Evolutionary conservation across 2,113 vertebrate species (phyloP), one percentile per base, ranked within the genome.

Genomic region (Coracopsis vasa): DNA sequence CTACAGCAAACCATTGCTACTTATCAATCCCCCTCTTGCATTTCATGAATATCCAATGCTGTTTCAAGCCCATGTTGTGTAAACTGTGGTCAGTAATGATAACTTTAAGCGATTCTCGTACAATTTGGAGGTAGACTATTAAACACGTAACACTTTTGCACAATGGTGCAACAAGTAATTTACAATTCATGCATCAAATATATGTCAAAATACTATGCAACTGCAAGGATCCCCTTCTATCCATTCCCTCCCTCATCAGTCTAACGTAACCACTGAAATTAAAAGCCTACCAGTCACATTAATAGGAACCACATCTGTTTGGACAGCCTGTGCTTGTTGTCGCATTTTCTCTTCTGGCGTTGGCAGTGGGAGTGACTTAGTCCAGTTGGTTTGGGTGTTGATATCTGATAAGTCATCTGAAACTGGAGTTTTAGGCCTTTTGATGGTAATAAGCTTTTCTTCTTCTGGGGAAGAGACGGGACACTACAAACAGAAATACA

Each of bases 261-360:
- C 37, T 41, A 90, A 92, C 17, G 21, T 24, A 86, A 81, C 44
- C 42, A 86, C 29, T 81, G 86, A 90, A 96, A 41, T 87, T 39
- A 86, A 92, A 91, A 95, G 96, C 95, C 33, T 98, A 99, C 99
- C 99, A 92, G 99, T 99, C 96, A 99, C 98, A 90, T 99, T 99
- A 97, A 99, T 99, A 60, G 99, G 98, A 80, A 99, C 97, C 78
- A 99, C 98, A 89, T 99, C 99, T 18, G 99, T 99, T 77, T 99
- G 98, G 96, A 99, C 98, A 4, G 99, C 98, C 89, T 99, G 98
- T 7, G 99, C 99, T 48, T 98, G 98, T 81, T 98, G 99, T 67
- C 99, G 98, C 98, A 99, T 99, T 97, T 99, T 99, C 98, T 99
- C 99, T 95, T 99, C 99, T 16, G 99, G 99, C 0, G 99, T 99